Evolutionary conservation across 2,113 vertebrate genomes (phyloP).

Genomic region (Cromileptes altivelis): DNA sequence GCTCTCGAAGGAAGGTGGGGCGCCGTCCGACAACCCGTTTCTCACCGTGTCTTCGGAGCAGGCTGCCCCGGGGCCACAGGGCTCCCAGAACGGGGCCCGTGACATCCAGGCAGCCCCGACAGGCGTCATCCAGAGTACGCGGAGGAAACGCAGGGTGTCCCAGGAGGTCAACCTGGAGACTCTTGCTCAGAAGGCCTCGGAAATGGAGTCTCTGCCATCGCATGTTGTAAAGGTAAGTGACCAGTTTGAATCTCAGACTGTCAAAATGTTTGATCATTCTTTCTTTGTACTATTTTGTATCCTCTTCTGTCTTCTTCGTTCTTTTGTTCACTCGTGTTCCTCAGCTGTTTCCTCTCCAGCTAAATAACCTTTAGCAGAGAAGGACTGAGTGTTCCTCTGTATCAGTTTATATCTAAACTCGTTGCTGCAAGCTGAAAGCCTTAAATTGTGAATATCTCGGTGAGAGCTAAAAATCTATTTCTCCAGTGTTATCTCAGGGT

Average conservation of each 20-base stretch:
- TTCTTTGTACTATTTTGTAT: not conserved
- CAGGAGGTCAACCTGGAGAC: slow-evolving; percentile 97
- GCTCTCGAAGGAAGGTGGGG: slow-evolving; percentile 93
- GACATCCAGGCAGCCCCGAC: slow-evolving; percentile 86
- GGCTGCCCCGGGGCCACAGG: slow-evolving; percentile 43
- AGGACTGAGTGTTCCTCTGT: slow-evolving; percentile 36
- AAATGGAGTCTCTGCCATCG: slow-evolving; percentile 91
- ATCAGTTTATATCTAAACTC: slow-evolving; percentile 17
- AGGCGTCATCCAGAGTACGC: slow-evolving; percentile 94
- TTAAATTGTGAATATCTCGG: slow-evolving; percentile 33
- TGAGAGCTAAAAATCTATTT: slow-evolving; percentile 33
- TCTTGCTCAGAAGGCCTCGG: slow-evolving; percentile 95
- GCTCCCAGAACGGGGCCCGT: slow-evolving; percentile 78
- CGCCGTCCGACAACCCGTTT: slow-evolving; percentile 85
- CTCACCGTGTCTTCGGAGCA: slow-evolving; percentile 58
- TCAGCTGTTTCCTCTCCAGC: slow-evolving; percentile 42
- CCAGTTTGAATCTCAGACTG: not conserved
- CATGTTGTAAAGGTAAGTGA: slow-evolving; percentile 78
- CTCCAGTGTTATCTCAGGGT: slow-evolving; percentile 38
- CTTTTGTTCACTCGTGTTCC: slow-evolving; percentile 11
- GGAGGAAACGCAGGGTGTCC: slow-evolving; percentile 90
- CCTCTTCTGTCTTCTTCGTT: not conserved
- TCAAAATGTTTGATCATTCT: not conserved
- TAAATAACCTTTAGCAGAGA: slow-evolving; percentile 12
- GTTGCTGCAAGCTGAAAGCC: slow-evolving; percentile 12